These are phyloP conservation scores for Lampris megalopsis DNA, from an alignment of 2,113 vertebrate species.

Conservation along the genomic window DNA sequence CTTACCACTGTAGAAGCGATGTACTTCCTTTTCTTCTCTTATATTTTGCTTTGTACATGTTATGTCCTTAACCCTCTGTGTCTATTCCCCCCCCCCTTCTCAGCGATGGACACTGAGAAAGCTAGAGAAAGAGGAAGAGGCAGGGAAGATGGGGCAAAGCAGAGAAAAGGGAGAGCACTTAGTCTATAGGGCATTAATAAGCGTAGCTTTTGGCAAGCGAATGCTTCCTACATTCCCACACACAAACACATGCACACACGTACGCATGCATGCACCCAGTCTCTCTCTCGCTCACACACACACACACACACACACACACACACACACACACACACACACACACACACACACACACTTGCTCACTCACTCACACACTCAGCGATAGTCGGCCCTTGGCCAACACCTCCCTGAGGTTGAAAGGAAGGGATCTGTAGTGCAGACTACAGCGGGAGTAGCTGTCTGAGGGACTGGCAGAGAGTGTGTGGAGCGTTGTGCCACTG, in stretches of 20 bases:
- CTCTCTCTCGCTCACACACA: conserved; percentile 12
- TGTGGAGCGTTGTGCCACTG: conserved; percentile 59
- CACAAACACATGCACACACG: conserved; percentile 45
- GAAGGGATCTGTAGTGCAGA: conserved; percentile 65
- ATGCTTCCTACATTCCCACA: conserved; percentile 73
- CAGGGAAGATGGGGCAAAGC: conserved; percentile 48
- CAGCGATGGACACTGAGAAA: conserved; percentile 59
- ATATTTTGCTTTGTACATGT: conserved; percentile 49
- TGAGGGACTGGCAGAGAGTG: conserved; percentile 59
- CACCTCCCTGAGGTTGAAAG: conserved; percentile 64
- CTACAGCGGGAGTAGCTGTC: conserved; percentile 64
- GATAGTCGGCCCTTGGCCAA: conserved; percentile 70
- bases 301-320: conserved; percentile 32
- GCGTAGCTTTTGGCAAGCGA: conserved; percentile 75
- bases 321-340: conserved; percentile 21
- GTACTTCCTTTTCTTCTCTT: conserved; percentile 55
- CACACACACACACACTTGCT: conserved; percentile 20
- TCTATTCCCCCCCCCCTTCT: conserved; percentile 37
- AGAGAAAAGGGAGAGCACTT: conserved; percentile 63
- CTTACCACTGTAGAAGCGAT: conserved; percentile 37
- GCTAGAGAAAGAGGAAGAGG: conserved; percentile 45
- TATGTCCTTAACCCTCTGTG: conserved; percentile 32
- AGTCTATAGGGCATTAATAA: conserved; percentile 79
- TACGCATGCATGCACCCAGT: conserved; percentile 19
- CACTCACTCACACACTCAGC: conserved; percentile 50